phyloP scores from a whole-genome alignment of 2,113 vertebrate genomes.

The Hippopotamus amphibius region DNA sequence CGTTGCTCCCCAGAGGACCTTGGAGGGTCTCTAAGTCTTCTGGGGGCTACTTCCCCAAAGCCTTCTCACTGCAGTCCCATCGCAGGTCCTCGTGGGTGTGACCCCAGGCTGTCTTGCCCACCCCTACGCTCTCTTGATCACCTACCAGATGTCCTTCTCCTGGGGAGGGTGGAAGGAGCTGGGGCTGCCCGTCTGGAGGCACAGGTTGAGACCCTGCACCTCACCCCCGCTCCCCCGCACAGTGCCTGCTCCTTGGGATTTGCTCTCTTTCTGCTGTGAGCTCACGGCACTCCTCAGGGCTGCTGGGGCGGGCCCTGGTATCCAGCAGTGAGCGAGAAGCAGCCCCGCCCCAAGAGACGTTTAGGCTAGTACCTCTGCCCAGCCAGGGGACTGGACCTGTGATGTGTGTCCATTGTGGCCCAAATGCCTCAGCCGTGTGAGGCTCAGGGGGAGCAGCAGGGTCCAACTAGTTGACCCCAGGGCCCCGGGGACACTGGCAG shows the following conservation, averaged over 20 bases:
- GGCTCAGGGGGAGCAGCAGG: background rate
- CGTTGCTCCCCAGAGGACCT: background rate
- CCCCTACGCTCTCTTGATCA: background rate
- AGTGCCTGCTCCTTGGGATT: background rate
- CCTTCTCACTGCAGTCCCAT: background rate
- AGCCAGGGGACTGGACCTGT: background rate
- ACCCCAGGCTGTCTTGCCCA: background rate
- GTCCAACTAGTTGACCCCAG: background rate
- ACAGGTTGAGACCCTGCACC: no score
- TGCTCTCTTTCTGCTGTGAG: background rate
- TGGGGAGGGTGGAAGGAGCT: background rate
- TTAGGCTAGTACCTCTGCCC: background rate
- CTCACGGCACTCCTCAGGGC: background rate
- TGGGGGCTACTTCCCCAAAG: background rate
- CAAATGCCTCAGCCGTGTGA: background rate
- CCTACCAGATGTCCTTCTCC: background rate
- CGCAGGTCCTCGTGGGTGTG: background rate
- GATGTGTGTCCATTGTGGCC: background rate
- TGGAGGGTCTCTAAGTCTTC: background rate
- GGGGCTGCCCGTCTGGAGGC: background rate
- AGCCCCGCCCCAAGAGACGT: background rate
- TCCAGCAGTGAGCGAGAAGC: background rate
- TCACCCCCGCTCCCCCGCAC: background rate
- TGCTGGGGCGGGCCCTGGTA: background rate
- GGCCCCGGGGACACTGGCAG: fast-evolving